Base-by-base conservation (phyloP, 2,797 vertebrate genomes). In the Oreonectes daqikongensis region DNA sequence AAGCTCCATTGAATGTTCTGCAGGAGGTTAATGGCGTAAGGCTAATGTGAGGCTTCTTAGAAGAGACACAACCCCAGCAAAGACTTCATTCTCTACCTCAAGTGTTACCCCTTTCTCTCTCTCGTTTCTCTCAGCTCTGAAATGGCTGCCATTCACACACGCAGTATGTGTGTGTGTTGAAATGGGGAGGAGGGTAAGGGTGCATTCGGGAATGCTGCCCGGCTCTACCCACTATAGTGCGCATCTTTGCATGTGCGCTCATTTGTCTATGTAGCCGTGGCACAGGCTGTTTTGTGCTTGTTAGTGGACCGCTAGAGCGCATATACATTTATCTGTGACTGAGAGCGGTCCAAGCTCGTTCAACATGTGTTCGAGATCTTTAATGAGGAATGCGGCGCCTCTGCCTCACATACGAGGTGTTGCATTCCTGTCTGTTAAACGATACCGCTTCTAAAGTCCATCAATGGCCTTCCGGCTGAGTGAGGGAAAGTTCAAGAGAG, bases 91-190 rank as follows among this genome's bases (percentile, higher is more conserved):
- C 67, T 80, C 32, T 63, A 69, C 44, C 57, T 76, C 40, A 72
- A 71, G 68, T 64, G 67, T 75, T 75, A 53, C 35, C 48, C 1
- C 48, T 61, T 79, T 60, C 10, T 9, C 35, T 67, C 24, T 73
- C 64, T 44, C 59, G n/a, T n/a, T 72, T 72, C 63, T 68, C 48
- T 79, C 5, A 7, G 1, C 60, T 32, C 50, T 70, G 72, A 63
- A 82, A 85, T 80, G 63, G 67, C 53, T 77, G 67, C 68, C 30
- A 50, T 71, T 74, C 40, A 42, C 74, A 78, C 20, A 61, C 77
- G 79, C 80, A 80, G 71, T 79, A 52, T 24, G 46, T 48, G 40
- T 32, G 46, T 69, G 22, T 73, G n/a, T 80, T 74, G 72, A 53
- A 61, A 40, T 75, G 7, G 48, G 67, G 52, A 61, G 63, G 70